Evolutionary conservation across 1,140 invertebrate species (phyloP).

Genomic region (Meteorus sp.): DNA sequence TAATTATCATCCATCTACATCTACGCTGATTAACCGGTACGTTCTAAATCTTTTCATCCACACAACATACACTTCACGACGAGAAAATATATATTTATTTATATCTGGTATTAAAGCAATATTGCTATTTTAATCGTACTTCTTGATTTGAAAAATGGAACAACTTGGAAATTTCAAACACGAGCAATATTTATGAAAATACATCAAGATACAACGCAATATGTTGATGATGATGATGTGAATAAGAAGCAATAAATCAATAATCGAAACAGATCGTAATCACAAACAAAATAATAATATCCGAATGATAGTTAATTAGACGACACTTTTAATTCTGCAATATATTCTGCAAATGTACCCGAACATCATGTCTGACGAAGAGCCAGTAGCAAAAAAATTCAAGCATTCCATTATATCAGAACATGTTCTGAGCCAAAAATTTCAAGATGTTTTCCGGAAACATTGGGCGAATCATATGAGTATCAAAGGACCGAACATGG

Average conservation of each 20-base stretch:
- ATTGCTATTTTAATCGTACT: no score
- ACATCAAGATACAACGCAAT: no score
- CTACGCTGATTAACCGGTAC: neutral
- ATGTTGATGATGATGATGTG: no score
- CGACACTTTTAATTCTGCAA: no score
- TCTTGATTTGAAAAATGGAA: no score
- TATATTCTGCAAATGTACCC: neutral
- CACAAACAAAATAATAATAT: no score
- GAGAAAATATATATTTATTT: neutral
- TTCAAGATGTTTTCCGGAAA: slow-evolving; percentile 43
- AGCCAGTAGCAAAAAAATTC: slow-evolving; percentile 31
- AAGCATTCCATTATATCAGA: slow-evolving; percentile 38
- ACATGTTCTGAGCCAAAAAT: slow-evolving; percentile 32
- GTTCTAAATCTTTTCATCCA: neutral
- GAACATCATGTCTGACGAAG: slow-evolving; percentile 27
- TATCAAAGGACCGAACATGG: slow-evolving; percentile 39
- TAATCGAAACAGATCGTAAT: no score
- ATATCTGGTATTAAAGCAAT: no score
- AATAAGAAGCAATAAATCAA: no score
- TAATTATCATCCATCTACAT: neutral
- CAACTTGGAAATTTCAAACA: no score
- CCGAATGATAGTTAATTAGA: no score
- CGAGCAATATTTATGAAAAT: no score
- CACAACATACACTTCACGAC: neutral
- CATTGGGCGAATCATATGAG: slow-evolving; percentile 44